These are phyloP conservation scores for Fundulus diaphanus DNA, from an alignment of 2,797 vertebrate genomes.

Conservation along the genomic window DNA sequence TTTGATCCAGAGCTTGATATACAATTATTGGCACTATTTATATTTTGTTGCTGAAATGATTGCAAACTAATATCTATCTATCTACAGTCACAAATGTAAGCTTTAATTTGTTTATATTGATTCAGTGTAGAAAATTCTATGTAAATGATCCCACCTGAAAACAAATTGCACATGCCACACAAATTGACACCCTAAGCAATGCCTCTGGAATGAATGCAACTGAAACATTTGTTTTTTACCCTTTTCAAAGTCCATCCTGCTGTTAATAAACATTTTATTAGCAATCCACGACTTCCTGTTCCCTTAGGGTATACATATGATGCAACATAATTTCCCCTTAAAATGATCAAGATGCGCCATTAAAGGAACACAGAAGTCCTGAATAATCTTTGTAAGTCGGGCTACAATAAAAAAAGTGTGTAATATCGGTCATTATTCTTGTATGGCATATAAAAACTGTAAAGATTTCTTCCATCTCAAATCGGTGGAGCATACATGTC, in stretches of 20 bases:
- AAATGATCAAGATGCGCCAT: background rate
- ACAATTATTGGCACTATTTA: background rate
- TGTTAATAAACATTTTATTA: background rate
- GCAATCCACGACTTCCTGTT: background rate
- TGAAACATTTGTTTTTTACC: background rate
- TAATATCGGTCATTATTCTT: background rate
- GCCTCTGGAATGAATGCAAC: background rate
- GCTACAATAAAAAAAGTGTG: background rate
- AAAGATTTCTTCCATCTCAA: background rate
- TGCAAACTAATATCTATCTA: background rate
- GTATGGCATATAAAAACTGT: background rate
- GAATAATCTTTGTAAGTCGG: background rate
- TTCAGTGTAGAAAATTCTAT: background rate
- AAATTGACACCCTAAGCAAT: background rate
- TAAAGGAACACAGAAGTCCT: background rate
- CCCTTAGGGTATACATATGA: background rate
- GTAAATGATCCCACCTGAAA: background rate
- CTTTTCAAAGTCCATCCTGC: background rate
- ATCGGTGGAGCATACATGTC: constrained; percentile 2
- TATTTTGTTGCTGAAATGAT: background rate
- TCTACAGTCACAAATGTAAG: background rate
- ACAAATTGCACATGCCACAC: background rate
- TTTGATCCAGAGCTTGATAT: background rate
- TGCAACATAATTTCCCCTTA: background rate
- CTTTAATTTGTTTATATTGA: no score